A percentile compares a stretch with the other conserved stretches of the same genome.
These are phyloP conservation scores for Anneissia japonica DNA, from an alignment of 35 echinoderm and acorn worm genomes.

Conservation along the genomic window DNA sequence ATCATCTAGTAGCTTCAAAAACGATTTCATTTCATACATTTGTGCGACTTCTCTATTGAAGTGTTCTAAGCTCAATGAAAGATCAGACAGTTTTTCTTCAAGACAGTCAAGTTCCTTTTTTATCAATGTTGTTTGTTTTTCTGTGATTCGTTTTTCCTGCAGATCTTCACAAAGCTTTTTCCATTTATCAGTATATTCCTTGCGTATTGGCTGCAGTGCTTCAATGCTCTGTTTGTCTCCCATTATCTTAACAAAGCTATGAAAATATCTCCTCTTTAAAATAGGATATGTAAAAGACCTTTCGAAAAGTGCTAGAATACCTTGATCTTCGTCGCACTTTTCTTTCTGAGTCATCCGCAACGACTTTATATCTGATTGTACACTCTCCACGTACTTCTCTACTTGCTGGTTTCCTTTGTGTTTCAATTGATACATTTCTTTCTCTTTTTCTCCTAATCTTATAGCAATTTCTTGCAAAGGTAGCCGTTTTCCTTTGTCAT, in stretches of 20 bases:
- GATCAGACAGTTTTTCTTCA: not conserved
- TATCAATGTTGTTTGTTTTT: no score
- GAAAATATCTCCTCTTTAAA: not conserved
- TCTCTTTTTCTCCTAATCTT: not conserved
- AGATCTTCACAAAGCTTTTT: no score
- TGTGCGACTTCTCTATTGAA: constrained; percentile 6
- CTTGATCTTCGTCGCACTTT: no score
- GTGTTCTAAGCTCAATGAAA: constrained; percentile 9
- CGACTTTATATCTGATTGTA: no score
- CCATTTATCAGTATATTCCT: not conserved
- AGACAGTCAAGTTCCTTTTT: no score
- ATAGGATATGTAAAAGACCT: no score
- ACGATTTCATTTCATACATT: not conserved
- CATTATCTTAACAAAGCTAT: not conserved
- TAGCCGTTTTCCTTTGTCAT: no score
- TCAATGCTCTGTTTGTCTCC: not conserved
- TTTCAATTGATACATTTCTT: not conserved
- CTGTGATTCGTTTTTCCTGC: no score
- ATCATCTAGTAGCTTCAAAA: not conserved
- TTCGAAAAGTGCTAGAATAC: no score
- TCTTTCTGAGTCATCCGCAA: no score
- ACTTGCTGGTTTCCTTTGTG: not conserved
- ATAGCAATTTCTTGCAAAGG: not conserved
- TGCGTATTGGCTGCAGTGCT: not conserved
- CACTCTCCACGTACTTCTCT: not conserved